phyloP scores from a whole-genome alignment of 2,113 vertebrate genomes.

The Daboia siamensis region DNA sequence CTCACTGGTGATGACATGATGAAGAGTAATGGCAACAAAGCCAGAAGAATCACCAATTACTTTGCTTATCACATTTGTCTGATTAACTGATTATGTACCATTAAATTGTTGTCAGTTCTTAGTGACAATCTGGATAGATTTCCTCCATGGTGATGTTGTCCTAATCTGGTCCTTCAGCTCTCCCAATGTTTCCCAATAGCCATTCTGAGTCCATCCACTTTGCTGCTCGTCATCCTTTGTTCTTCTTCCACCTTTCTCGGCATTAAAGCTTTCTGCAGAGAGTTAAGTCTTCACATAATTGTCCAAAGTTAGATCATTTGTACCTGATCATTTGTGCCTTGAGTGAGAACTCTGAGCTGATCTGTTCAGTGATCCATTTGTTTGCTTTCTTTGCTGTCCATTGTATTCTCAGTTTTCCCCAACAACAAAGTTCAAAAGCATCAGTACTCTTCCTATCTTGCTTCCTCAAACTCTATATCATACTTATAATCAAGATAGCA shows the following conservation, averaged over 20 bases:
- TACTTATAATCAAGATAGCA: background rate
- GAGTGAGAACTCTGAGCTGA: background rate
- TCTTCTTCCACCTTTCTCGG: background rate
- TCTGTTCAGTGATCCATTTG: background rate
- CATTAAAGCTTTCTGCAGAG: background rate
- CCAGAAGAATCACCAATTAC: background rate
- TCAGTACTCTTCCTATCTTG: background rate
- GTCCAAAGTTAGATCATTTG: background rate
- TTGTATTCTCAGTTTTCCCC: background rate
- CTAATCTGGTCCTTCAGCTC: background rate
- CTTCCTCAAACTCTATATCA: background rate
- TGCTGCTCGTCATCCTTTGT: background rate
- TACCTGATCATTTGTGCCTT: background rate
- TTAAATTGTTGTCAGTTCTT: background rate
- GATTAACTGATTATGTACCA: background rate
- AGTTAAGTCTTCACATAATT: background rate
- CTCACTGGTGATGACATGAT: background rate
- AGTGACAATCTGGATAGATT: background rate
- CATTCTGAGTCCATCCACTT: background rate
- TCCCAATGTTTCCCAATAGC: background rate
- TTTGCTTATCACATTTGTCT: background rate
- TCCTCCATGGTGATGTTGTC: background rate
- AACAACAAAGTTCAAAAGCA: background rate
- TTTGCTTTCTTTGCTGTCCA: background rate
- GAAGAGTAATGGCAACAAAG: background rate